These are phyloP conservation scores for Cremastinae sp. DNA, from an alignment of 2,888 invertebrate genomes.

Conservation along the genomic window DNA sequence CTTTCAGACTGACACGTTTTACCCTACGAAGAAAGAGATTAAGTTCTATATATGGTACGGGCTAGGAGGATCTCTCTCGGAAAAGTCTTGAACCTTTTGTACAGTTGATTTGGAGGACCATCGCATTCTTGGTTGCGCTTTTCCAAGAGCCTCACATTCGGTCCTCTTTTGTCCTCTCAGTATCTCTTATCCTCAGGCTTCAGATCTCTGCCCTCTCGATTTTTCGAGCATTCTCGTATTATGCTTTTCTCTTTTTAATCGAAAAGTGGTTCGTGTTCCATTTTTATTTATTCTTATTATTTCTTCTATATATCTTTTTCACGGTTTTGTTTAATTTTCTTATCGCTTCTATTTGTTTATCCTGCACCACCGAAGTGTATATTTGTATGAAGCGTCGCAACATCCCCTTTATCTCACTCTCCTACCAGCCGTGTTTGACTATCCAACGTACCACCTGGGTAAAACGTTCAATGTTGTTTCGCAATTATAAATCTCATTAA, in stretches of 20 bases:
- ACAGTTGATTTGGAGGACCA: slow-evolving; percentile 40
- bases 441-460: slow-evolving; percentile 26
- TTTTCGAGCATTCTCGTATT: neutral
- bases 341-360: slow-evolving; percentile 9
- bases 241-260: neutral
- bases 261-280: neutral
- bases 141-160: slow-evolving; percentile 4
- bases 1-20: neutral
- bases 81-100: slow-evolving; percentile 25
- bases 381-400: neutral
- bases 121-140: slow-evolving; percentile 17
- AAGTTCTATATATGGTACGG: slow-evolving; percentile 38
- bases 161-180: neutral
- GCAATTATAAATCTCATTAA: slow-evolving; percentile 79
- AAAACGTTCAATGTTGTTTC: slow-evolving; percentile 63
- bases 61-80: slow-evolving; percentile 24
- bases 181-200: neutral
- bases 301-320: slow-evolving; percentile 14
- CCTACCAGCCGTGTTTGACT: slow-evolving; percentile 23
- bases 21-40: slow-evolving; percentile 3
- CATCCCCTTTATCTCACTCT: slow-evolving; percentile 23
- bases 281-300: neutral
- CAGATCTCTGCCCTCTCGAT: neutral
- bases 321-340: neutral
- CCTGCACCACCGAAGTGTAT: slow-evolving; percentile 2